Conservation (phyloP, 2,113 vertebrate species). For the Arizona elegans region DNA sequence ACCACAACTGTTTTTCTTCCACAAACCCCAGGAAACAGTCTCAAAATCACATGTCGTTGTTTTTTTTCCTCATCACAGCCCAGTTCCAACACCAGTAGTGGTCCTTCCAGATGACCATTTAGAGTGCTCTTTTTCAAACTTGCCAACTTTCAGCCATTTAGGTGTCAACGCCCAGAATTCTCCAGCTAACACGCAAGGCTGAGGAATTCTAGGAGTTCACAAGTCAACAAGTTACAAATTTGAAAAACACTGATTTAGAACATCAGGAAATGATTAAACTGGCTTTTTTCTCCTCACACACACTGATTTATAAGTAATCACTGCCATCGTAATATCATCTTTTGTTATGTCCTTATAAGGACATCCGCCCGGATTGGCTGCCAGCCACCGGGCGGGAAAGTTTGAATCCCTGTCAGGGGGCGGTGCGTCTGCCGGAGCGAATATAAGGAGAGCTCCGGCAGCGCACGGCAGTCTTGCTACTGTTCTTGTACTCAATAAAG, state of each 20-base stretch:
- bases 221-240: background rate
- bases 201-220: background rate
- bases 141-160: background rate
- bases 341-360: too few relatives aligned
- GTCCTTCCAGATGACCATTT: background rate
- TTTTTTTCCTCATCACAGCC: background rate
- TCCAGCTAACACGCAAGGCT: background rate
- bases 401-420: too few relatives aligned
- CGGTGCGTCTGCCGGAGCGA: too few relatives aligned
- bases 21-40: background rate
- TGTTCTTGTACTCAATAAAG: too few relatives aligned
- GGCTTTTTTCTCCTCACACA: background rate
- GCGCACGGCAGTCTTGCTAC: too few relatives aligned
- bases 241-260: background rate
- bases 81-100: background rate
- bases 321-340: background rate
- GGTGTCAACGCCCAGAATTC: background rate
- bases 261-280: background rate
- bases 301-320: background rate
- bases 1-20: background rate
- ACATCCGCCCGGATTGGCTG: too few relatives aligned
- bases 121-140: background rate
- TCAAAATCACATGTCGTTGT: background rate
- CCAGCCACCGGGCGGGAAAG: too few relatives aligned
- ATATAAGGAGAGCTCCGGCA: too few relatives aligned